These are phyloP conservation scores for Sorex maritimensis DNA, from an alignment of 2,797 vertebrate genomes.

Conservation along the genomic window DNA sequence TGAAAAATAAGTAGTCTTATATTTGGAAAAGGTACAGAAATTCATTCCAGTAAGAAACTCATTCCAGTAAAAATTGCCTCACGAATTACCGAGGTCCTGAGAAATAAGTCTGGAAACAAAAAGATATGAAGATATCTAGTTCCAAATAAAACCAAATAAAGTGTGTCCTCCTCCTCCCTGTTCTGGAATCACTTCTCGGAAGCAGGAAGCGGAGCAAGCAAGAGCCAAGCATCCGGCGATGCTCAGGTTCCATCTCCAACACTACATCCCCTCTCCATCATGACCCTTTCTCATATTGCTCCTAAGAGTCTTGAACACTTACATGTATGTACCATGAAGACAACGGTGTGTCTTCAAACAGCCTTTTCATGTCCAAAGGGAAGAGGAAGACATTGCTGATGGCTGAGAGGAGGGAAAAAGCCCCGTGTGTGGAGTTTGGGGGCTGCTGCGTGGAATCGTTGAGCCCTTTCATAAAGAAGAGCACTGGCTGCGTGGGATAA, in stretches of 20 bases:
- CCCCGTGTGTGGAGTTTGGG: constrained; percentile 78
- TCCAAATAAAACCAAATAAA: not conserved
- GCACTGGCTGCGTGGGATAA: constrained; percentile 87
- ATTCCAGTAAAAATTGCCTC: constrained; percentile 28
- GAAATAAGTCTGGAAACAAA: constrained; percentile 23
- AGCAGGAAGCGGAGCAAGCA: not conserved
- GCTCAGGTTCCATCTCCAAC: not conserved
- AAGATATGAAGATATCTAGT: not conserved
- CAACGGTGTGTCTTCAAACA: constrained; percentile 91
- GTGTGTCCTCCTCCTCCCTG: not conserved
- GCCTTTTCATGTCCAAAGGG: constrained; percentile 89
- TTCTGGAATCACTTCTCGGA: not conserved
- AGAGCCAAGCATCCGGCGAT: not conserved
- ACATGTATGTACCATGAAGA: constrained; percentile 90
- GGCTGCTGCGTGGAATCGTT: constrained; percentile 21
- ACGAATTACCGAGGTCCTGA: not conserved
- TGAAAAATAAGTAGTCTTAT: constrained; percentile 39
- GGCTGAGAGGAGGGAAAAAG: constrained; percentile 88
- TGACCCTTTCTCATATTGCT: not conserved
- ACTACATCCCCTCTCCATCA: not conserved
- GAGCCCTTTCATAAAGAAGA: constrained; percentile 91
- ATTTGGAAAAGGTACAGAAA: constrained; percentile 51
- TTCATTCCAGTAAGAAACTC: not conserved
- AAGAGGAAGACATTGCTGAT: constrained; percentile 91
- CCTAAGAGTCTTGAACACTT: constrained; percentile 74